A percentile compares a stretch with the other conserved stretches of the same genome.
Conservation (phyloP, 1,140 invertebrate genomes). For the Pteromalus puparum region DNA sequence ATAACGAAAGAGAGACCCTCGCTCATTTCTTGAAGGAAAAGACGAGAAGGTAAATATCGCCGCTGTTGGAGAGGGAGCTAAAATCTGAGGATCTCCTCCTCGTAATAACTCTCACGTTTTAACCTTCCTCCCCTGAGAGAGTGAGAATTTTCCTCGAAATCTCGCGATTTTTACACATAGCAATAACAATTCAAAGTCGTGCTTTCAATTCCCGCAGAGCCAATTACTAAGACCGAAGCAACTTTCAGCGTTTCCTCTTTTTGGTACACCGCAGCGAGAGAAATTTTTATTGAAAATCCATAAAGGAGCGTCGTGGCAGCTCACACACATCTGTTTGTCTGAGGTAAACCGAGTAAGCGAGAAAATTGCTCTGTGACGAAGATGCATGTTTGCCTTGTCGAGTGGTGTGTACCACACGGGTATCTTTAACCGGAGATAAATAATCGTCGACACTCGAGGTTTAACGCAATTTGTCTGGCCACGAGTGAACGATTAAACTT, state of each 20-base stretch:
- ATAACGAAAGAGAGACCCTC: too few species aligned
- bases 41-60: too few species aligned
- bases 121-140: background rate
- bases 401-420: background rate
- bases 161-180: background rate
- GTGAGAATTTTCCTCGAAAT: background rate
- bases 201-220: background rate
- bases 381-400: background rate
- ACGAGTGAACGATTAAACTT: too few species aligned
- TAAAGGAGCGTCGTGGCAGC: background rate
- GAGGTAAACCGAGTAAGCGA: background rate
- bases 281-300: conserved; percentile 31
- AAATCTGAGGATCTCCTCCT: background rate
- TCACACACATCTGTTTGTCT: background rate
- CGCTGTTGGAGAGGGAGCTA: background rate
- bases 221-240: background rate
- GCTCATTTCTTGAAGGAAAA: background rate
- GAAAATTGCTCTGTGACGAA: background rate
- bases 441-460: background rate
- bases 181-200: background rate
- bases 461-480: background rate
- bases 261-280: background rate
- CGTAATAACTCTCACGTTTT: background rate
- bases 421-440: background rate
- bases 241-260: background rate